Evolutionary conservation across 35 echinoderm and acorn worm species (phyloP).

Genomic region (Ptychodera flava): DNA sequence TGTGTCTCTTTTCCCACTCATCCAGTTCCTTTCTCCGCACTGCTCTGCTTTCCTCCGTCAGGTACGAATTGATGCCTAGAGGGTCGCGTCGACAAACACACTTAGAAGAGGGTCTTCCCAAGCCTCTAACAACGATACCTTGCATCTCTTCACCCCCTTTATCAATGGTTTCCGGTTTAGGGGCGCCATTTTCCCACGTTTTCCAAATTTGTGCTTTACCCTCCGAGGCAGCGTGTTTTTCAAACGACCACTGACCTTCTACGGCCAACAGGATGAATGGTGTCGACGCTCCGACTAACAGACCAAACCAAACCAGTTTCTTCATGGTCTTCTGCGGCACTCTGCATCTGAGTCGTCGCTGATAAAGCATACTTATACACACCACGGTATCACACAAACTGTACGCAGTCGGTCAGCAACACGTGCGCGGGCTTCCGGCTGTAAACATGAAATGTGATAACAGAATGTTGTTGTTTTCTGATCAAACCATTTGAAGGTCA

Average conservation of each 20-base stretch:
- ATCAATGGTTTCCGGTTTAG: not conserved
- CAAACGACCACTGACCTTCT: not conserved
- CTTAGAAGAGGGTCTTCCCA: too few relatives aligned
- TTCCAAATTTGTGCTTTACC: not conserved
- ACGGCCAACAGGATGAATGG: not conserved
- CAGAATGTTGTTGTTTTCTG: too few relatives aligned
- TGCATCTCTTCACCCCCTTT: not conserved
- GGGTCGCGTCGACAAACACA: not conserved
- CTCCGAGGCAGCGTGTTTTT: not conserved
- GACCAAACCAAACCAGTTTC: not conserved
- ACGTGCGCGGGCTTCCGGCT: too few relatives aligned
- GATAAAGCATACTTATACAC: too few relatives aligned
- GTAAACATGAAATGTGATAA: too few relatives aligned
- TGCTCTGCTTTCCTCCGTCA: not conserved
- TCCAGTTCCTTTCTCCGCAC: not conserved
- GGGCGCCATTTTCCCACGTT: not conserved
- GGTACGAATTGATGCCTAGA: not conserved
- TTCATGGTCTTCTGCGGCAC: not conserved
- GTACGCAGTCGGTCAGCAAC: too few relatives aligned
- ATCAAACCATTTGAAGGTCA: too few relatives aligned
- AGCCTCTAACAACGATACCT: too few relatives aligned
- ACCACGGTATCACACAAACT: too few relatives aligned
- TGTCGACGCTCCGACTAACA: not conserved
- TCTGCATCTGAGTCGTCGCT: too few relatives aligned
- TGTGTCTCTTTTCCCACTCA: not conserved